Conservation (phyloP, 2,888 invertebrate species). For the Microchrysa polita region DNA sequence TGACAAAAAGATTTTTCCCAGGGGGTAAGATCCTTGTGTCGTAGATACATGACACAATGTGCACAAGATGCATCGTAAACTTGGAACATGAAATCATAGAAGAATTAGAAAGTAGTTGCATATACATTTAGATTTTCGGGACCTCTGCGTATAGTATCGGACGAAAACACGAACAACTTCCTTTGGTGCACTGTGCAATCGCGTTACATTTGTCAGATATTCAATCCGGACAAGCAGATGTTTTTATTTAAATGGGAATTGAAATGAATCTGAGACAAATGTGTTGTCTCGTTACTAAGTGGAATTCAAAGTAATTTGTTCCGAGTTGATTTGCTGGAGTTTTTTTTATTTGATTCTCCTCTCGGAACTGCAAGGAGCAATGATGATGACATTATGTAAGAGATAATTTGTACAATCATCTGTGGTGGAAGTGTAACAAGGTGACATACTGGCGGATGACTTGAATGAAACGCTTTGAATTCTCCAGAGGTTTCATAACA, state of each 20-base stretch:
- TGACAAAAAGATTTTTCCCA: conserved; percentile 30
- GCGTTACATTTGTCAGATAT: conserved; percentile 7
- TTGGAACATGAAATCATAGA: conserved; percentile 6
- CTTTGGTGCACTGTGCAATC: neutral
- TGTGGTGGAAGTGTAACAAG: no score
- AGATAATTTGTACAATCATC: no score
- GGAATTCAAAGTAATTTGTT: conserved; percentile 13
- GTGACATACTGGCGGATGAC: no score
- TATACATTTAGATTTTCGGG: conserved; percentile 19
- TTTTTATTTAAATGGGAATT: conserved; percentile 25
- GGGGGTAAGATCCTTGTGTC: neutral
- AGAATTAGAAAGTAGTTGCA: conserved; percentile 30
- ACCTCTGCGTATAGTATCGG: no score
- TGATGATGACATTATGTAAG: conserved; percentile 1
- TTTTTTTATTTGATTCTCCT: neutral
- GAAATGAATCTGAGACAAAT: conserved; percentile 1
- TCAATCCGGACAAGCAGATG: conserved; percentile 25
- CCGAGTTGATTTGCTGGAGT: neutral
- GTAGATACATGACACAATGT: neutral
- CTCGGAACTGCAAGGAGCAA: neutral
- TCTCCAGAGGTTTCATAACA: no score
- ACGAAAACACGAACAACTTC: conserved; percentile 10
- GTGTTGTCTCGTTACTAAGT: neutral
- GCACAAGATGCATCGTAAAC: conserved; percentile 1
- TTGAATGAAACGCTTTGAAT: no score